Percentiles rank a stretch among this genome's conserved stretches.
Evolutionary conservation across 2,797 vertebrate genomes (phyloP).

Genomic region (Arctocebus calabarensis): DNA sequence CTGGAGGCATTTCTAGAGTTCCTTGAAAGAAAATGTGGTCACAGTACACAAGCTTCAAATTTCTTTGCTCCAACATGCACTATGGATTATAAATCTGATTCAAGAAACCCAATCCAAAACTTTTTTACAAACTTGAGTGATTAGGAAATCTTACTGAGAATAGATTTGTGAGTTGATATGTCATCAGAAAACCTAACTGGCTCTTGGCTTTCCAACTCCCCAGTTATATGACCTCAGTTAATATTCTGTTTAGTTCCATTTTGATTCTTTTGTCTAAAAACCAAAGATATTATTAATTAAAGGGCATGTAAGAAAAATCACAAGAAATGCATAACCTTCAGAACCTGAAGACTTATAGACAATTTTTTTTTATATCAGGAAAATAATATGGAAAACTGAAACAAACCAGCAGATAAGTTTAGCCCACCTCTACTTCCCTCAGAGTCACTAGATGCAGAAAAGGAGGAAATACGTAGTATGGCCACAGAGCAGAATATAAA

Average conservation of each 20-base stretch:
- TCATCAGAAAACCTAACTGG: neutral
- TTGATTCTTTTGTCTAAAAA: neutral
- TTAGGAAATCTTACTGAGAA: slow-evolving; percentile 36
- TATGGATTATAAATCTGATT: slow-evolving; percentile 20
- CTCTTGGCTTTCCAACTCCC: neutral
- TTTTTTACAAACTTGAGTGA: slow-evolving; percentile 31
- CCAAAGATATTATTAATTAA: neutral
- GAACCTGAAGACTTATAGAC: neutral
- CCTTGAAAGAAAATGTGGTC: slow-evolving; percentile 75
- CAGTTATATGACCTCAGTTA: neutral
- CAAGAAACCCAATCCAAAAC: slow-evolving; percentile 17
- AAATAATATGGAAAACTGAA: neutral
- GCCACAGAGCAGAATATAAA: neutral
- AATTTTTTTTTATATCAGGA: slow-evolving; percentile 7
- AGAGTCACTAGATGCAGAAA: neutral
- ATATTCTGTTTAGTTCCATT: neutral
- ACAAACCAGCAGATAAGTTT: neutral
- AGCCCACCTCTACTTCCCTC: neutral
- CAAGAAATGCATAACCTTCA: neutral
- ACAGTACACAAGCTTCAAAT: slow-evolving; percentile 36
- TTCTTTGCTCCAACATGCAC: slow-evolving; percentile 51
- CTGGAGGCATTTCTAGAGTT: slow-evolving; percentile 63
- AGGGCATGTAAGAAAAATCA: neutral
- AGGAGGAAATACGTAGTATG: neutral
- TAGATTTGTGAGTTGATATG: neutral